Percentiles rank a stretch among this genome's conserved stretches.
These are phyloP conservation scores for Drosophila colorata DNA, from an alignment of 2,888 invertebrate genomes.

Conservation along the genomic window DNA sequence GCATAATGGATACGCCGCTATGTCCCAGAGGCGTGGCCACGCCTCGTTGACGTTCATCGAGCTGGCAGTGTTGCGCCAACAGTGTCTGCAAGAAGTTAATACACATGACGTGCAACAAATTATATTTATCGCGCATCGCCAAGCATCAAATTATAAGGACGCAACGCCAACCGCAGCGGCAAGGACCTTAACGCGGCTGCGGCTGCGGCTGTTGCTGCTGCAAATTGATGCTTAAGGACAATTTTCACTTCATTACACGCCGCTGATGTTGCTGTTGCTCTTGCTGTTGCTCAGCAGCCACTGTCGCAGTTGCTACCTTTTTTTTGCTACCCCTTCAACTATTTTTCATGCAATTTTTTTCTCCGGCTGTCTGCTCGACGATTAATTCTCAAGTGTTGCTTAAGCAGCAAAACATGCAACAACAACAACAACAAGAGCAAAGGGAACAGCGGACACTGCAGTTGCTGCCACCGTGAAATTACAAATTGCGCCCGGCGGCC, in stretches of 20 bases:
- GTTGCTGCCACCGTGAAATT: slow-evolving; percentile 66
- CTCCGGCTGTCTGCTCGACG: slow-evolving; percentile 32
- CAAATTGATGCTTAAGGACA: slow-evolving; percentile 84
- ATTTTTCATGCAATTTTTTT: slow-evolving; percentile 55
- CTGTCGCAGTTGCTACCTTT: slow-evolving; percentile 11
- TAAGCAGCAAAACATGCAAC: slow-evolving; percentile 54
- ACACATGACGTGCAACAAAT: slow-evolving; percentile 81
- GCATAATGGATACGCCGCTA: slow-evolving; percentile 62
- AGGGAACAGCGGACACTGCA: slow-evolving; percentile 5
- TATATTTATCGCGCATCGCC: slow-evolving; percentile 83
- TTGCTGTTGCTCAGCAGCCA: slow-evolving; percentile 5
- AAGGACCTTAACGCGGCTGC: slow-evolving; percentile 4
- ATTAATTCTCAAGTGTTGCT: slow-evolving; percentile 66
- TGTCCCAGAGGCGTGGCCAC: slow-evolving; percentile 39
- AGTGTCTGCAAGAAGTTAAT: slow-evolving; percentile 76
- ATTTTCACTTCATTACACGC: slow-evolving; percentile 84
- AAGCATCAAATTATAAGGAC: slow-evolving; percentile 78
- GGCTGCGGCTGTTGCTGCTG: slow-evolving; percentile 46
- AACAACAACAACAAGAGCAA: slow-evolving; percentile 6
- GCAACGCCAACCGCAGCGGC: slow-evolving; percentile 49
- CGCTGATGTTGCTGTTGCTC: slow-evolving; percentile 29
- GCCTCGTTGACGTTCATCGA: slow-evolving; percentile 21
- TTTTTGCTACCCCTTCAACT: slow-evolving; percentile 24
- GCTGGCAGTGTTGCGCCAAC: slow-evolving; percentile 41
- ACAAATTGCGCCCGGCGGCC: slow-evolving; percentile 63